These are phyloP conservation scores for Sphaeramia orbicularis DNA, from an alignment of 2,797 vertebrate genomes.

Conservation along the genomic window DNA sequence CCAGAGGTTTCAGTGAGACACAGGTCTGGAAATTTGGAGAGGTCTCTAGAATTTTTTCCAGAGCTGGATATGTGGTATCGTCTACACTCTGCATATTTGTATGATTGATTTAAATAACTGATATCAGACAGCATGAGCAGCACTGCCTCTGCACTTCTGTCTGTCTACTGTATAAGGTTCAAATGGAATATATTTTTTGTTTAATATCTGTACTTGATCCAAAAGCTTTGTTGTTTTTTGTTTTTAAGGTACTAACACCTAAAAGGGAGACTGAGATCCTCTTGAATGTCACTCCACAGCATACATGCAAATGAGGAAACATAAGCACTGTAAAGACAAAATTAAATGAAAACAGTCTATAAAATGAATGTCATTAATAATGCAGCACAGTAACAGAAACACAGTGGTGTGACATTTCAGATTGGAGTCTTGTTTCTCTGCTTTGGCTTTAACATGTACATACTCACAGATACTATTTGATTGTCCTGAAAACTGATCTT, in stretches of 20 bases:
- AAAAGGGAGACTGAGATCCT: constrained; percentile 1
- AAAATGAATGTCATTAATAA: constrained; percentile 6
- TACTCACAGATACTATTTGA: constrained; percentile 20
- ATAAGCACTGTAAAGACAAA: neutral
- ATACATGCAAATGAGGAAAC: neutral
- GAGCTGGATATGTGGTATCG: too few relatives aligned
- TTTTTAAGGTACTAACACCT: neutral
- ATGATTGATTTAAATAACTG: too few relatives aligned
- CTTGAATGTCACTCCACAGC: constrained; percentile 20
- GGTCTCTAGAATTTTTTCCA: too few relatives aligned
- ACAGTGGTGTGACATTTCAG: constrained; percentile 30
- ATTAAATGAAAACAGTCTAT: neutral
- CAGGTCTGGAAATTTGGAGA: too few relatives aligned
- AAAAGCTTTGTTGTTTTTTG: constrained; percentile 2
- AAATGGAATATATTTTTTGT: too few relatives aligned
- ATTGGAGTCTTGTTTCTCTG: constrained; percentile 16
- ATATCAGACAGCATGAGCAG: neutral
- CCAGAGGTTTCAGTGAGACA: too few relatives aligned
- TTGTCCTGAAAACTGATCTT: neutral
- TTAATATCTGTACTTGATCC: neutral
- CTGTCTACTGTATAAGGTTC: neutral
- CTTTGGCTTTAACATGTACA: constrained; percentile 13
- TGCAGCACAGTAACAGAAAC: neutral
- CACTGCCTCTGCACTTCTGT: neutral
- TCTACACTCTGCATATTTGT: too few relatives aligned